Evolutionary conservation across 2,888 invertebrate genomes (phyloP), one percentile per base, ranked within the genome.

Genomic region (Isoperla grammatica): DNA sequence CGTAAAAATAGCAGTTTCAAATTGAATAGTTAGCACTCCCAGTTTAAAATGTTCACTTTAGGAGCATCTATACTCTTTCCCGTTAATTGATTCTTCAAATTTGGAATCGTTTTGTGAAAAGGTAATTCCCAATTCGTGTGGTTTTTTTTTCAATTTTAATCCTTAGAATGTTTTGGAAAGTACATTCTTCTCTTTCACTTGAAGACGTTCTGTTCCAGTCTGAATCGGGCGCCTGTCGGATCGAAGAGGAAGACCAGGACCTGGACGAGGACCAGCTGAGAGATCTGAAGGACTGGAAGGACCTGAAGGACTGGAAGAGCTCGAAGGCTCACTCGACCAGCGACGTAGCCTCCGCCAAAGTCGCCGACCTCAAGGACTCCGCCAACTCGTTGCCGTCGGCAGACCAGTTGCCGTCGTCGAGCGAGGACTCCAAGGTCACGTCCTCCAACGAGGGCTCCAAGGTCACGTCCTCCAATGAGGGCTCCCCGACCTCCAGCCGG

Each of bases 211-310:
- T 40, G n/a, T 4, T 39, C 13, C 54, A 54, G 46, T 54, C 54
- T 19, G 61, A 55, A 15, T 42, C 53, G 3, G 56, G 48, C 4
- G 50, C 57, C 9, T 48, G 49, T 39, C 61, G 61, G 12, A 61
- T 61, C 35, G 62, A 62, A 50, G 62, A 62, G 35, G 62, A 62
- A 43, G 55, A 55, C n/a, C 35, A 13, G 9, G 60, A 60, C 20
- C n/a, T 62, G 56, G 62, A 62, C 19, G 62, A 62, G 37, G 61
- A 61, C 19, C 45, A 9, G 6, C n/a, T 29, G 29, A 29, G 29
- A 29, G 29, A 29, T 8, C 8, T 29, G 29, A 29, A 29, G 29
- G 29, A 29, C 29, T 29, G 29, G 29, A 29, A 29, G 29, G 29
- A 29, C 29, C 29, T 29, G 5, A 29, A 29, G 29, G 29, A 29